These are phyloP conservation scores for Laodelphax striatellus DNA, from an alignment of 1,140 invertebrate genomes.

Conservation along the genomic window DNA sequence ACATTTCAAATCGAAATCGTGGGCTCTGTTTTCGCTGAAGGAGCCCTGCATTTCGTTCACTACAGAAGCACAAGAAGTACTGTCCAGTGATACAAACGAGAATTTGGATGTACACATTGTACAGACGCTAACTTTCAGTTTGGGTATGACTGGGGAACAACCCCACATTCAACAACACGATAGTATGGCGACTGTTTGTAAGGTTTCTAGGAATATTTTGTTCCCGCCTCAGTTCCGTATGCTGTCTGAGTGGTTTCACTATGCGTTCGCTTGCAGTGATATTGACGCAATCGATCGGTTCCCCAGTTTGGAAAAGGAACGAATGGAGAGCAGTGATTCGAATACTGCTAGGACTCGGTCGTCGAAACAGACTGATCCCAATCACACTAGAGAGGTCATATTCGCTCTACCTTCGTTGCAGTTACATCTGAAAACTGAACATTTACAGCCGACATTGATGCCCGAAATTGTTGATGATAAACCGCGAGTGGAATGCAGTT, in stretches of 20 bases:
- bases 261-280: constrained; percentile 86
- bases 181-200: constrained; percentile 86
- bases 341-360: constrained; percentile 27
- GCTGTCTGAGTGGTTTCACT: constrained; percentile 92
- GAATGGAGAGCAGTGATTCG: constrained; percentile 32
- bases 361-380: constrained; percentile 58
- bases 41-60: constrained; percentile 92
- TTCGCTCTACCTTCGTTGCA: constrained; percentile 88
- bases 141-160: constrained; percentile 56
- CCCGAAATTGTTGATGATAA: constrained; percentile 68
- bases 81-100: constrained; percentile 38
- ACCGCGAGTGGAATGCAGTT: constrained; percentile 87
- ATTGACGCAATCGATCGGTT: constrained; percentile 85
- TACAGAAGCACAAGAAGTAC: constrained; percentile 83
- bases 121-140: constrained; percentile 76
- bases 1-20: constrained; percentile 93
- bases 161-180: constrained; percentile 55
- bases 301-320: constrained; percentile 68
- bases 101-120: constrained; percentile 57
- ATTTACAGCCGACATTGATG: constrained; percentile 60
- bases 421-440: constrained; percentile 86
- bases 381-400: constrained; percentile 87
- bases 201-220: constrained; percentile 77
- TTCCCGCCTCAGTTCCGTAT: constrained; percentile 93
- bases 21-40: constrained; percentile 90